Percentiles rank a stretch among this genome's conserved stretches.
phyloP scores from a whole-genome alignment of 2,888 invertebrate species.

The Callinectes sapidus region DNA sequence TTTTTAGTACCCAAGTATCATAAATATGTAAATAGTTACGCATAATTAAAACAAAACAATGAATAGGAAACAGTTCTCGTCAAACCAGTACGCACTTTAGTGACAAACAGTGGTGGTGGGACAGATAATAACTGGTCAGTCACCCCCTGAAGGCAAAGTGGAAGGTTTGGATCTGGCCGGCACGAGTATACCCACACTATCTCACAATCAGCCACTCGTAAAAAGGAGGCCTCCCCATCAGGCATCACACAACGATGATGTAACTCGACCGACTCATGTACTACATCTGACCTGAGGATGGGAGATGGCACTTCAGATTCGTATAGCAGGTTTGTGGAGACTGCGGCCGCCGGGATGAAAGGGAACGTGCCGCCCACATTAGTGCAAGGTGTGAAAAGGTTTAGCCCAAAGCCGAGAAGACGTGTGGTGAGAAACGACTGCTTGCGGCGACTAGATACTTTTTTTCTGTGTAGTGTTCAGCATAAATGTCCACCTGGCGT shows the following conservation, averaged over 20 bases:
- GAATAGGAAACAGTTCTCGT: background rate
- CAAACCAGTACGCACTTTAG: background rate
- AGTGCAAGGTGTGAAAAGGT: background rate
- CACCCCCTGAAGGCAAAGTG: no score
- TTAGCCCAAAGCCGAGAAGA: background rate
- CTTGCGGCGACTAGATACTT: background rate
- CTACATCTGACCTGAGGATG: background rate
- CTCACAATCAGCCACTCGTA: background rate
- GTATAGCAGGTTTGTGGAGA: background rate
- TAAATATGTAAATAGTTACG: no score
- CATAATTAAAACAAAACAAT: no score
- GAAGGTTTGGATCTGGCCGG: background rate
- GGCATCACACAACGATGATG: background rate
- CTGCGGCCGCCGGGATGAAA: background rate
- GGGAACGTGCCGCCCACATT: constrained; percentile 15
- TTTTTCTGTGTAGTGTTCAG: background rate
- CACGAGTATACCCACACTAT: background rate
- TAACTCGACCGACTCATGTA: background rate
- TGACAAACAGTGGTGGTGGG: background rate
- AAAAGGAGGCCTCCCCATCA: background rate
- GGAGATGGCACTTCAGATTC: background rate
- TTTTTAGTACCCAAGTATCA: background rate
- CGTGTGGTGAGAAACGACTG: background rate
- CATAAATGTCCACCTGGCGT: background rate
- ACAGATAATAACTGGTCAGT: no score